Evolutionary conservation across 1,140 invertebrate genomes (phyloP), one percentile per base, ranked within the genome.

Genomic region (Papilio glaucus): DNA sequence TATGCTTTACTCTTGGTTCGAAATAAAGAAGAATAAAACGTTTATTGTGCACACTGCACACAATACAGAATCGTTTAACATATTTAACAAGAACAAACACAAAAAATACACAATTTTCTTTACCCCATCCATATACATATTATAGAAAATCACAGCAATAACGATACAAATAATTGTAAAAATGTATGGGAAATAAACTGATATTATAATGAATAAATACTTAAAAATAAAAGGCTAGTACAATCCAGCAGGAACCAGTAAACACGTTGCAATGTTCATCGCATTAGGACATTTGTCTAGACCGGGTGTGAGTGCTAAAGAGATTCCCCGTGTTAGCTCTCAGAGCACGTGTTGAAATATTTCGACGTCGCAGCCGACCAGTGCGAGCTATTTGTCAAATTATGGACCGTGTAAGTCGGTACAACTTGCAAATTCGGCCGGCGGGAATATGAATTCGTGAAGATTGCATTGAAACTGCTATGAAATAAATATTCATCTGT

Each of bases 351-450:
- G 75, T 76, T 75, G 78, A 78, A 77, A 82, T 77, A 73, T 77
- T 73, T 63, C 33, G 61, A n/a, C 61, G 61, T 63, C 49, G 49
- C 10, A 33, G 15, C 61, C 3, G n/a, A 57, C 73, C 63, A 76
- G 75, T 79, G 77, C 76, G 80, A 77, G 76, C 67, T 71, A 80
- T 84, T 82, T 84, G 76, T 84, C 82, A 84, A 82, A 81, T 71
- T 67, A 63, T 15, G 33, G 21, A 72, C 76, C 73, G 68, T 70
- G 62, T 63, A 79, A 68, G 62, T 75, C 72, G 33, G 49, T 61
- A 49, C 69, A 71, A 74, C 37, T 72, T 74, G 61, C 61, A 63
- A 63, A 62, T 38, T 63, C 33, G 8, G 33, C 33, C 61, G 15
- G 12, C 26, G 60, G 37, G 61, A 15, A 63, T 63, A 63, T 63